Conservation (phyloP, 2,113 vertebrate genomes). For the Zeus faber region DNA sequence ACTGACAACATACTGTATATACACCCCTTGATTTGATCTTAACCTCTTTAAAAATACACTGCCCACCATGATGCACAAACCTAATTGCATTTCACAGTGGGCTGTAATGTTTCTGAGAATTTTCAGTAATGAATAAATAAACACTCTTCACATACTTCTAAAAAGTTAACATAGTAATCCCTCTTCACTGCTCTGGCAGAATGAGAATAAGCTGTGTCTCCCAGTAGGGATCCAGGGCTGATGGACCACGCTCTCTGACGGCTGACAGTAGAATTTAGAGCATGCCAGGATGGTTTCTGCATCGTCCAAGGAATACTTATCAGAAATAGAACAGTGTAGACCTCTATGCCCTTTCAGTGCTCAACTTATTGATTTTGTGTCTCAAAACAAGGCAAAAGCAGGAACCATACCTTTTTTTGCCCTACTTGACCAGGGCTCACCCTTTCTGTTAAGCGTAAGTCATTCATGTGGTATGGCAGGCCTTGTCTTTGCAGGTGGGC, state of each 20-base stretch:
- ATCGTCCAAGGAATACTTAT: constrained; percentile 3
- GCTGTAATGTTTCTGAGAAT: constrained; percentile 22
- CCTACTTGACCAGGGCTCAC: no score
- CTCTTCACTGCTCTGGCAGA: constrained; percentile 13
- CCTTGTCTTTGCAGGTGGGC: no score
- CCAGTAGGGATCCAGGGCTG: constrained; percentile 2
- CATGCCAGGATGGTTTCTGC: background rate
- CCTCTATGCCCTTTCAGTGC: no score
- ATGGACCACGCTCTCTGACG: background rate
- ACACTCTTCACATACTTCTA: constrained; percentile 17
- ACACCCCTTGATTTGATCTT: constrained; percentile 14
- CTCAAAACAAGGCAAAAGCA: no score
- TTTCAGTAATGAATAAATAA: constrained; percentile 31
- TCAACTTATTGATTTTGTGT: no score
- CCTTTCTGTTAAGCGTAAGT: no score
- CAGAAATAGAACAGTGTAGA: constrained; percentile 2
- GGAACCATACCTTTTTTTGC: no score
- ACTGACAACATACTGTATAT: no score
- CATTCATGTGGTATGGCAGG: no score
- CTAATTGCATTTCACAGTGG: constrained; percentile 31
- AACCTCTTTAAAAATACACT: constrained; percentile 19
- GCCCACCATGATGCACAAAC: constrained; percentile 11
- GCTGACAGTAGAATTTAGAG: background rate
- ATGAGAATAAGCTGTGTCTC: constrained; percentile 13
- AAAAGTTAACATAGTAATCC: constrained; percentile 24